These are phyloP conservation scores for Temnothorax nylanderi DNA, from an alignment of 1,140 invertebrate genomes.

Conservation along the genomic window DNA sequence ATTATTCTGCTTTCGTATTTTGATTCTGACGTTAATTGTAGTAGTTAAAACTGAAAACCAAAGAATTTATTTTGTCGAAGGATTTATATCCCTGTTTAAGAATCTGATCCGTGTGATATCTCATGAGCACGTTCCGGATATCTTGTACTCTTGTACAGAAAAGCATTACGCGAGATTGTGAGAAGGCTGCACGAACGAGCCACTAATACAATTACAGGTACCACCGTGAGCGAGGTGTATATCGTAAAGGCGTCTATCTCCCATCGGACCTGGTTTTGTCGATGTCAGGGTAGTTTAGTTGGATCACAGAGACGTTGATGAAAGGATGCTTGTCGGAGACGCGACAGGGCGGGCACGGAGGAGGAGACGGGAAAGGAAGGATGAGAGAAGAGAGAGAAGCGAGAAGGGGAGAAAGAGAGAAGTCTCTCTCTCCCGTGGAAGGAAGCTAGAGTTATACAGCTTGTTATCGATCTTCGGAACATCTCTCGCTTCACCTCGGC, in stretches of 20 bases:
- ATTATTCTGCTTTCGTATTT: neutral
- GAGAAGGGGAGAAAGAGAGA: neutral
- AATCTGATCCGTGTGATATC: constrained; percentile 2
- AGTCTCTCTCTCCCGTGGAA: neutral
- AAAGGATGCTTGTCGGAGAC: constrained; percentile 58
- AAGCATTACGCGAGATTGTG: constrained; percentile 46
- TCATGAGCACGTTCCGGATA: neutral
- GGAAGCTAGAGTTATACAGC: constrained; percentile 56
- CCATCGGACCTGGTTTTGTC: constrained; percentile 65
- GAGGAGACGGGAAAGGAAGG: constrained; percentile 20
- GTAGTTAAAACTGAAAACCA: too few relatives aligned
- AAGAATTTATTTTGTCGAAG: neutral
- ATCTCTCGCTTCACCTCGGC: constrained; percentile 45
- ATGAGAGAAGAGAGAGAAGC: neutral
- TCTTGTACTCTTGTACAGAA: constrained; percentile 18
- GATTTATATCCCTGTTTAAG: constrained; percentile 9
- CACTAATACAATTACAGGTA: constrained; percentile 41
- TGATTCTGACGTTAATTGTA: neutral
- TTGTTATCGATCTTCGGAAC: constrained; percentile 59
- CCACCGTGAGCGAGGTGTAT: constrained; percentile 31
- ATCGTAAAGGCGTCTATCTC: constrained; percentile 67
- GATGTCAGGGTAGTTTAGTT: constrained; percentile 67
- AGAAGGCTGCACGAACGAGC: neutral
- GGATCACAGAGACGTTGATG: constrained; percentile 67
- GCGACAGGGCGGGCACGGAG: constrained; percentile 25